Conservation (phyloP, 2,888 invertebrate species). For the Heliconius aoede region DNA sequence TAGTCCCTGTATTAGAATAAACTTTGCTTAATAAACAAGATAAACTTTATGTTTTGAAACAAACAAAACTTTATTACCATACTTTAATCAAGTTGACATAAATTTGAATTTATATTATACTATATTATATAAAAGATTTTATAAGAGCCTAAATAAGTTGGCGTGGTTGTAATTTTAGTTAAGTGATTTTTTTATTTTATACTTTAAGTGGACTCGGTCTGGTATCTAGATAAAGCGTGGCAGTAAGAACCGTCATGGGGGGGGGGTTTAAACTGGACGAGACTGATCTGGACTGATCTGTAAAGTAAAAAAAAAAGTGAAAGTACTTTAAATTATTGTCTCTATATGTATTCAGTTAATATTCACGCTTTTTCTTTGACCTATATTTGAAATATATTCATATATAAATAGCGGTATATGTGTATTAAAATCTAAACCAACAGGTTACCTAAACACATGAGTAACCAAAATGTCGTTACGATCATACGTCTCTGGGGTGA, state of each 20-base stretch:
- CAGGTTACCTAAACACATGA: conserved; percentile 22
- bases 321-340: neutral
- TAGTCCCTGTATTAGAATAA: neutral
- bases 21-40: neutral
- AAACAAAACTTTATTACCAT: neutral
- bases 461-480: conserved; percentile 30
- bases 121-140: too few relatives aligned
- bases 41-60: conserved; percentile 9
- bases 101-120: neutral
- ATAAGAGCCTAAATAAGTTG: too few relatives aligned
- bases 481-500: conserved; percentile 32
- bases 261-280: too few relatives aligned
- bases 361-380: neutral
- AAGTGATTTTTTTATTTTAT: too few relatives aligned
- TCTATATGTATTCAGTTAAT: neutral
- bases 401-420: neutral
- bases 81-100: conserved; percentile 1
- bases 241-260: too few relatives aligned
- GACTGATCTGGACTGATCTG: too few relatives aligned
- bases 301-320: neutral
- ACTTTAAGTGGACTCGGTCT: too few relatives aligned
- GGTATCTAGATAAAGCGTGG: too few relatives aligned
- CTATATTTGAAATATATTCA: conserved; percentile 1
- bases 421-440: conserved; percentile 4
- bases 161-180: too few relatives aligned